phyloP scores from a whole-genome alignment of 2,888 invertebrate species.

The Chrysodeixis includens region DNA sequence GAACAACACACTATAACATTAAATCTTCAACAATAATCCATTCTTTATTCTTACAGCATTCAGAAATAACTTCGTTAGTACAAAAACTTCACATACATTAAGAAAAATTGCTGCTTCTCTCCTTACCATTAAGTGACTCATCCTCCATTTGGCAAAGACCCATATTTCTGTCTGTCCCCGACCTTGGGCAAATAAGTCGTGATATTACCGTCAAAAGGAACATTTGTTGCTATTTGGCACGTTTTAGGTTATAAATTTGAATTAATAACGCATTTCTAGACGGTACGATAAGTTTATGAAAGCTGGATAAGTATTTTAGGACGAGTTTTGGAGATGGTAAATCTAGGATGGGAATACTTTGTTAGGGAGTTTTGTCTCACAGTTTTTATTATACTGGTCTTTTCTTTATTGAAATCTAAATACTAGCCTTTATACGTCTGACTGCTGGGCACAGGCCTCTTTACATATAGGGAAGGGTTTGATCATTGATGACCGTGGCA shows the following conservation, averaged over 20 bases:
- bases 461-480: too few relatives aligned
- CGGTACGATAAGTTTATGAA: constrained; percentile 19
- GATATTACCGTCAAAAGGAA: constrained; percentile 35
- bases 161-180: constrained; percentile 21
- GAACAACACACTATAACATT: too few relatives aligned
- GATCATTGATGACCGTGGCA: too few relatives aligned
- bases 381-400: not conserved
- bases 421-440: too few relatives aligned
- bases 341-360: not conserved
- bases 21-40: not conserved
- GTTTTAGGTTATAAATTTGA: constrained; percentile 53
- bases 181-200: constrained; percentile 25
- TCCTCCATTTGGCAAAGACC: constrained; percentile 23
- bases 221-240: constrained; percentile 50
- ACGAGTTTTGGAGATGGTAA: not conserved
- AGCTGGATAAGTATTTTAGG: constrained; percentile 11
- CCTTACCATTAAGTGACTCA: constrained; percentile 7
- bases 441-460: too few relatives aligned
- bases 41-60: not conserved
- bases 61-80: not conserved
- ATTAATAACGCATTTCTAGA: constrained; percentile 53
- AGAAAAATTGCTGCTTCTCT: constrained; percentile 22
- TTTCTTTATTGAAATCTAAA: too few relatives aligned
- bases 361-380: not conserved
- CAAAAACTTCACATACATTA: constrained; percentile 5